A percentile compares a stretch with the other conserved stretches of the same genome.
phyloP scores from a whole-genome alignment of 1,140 invertebrate species.

The Drosophila kepulauana region DNA sequence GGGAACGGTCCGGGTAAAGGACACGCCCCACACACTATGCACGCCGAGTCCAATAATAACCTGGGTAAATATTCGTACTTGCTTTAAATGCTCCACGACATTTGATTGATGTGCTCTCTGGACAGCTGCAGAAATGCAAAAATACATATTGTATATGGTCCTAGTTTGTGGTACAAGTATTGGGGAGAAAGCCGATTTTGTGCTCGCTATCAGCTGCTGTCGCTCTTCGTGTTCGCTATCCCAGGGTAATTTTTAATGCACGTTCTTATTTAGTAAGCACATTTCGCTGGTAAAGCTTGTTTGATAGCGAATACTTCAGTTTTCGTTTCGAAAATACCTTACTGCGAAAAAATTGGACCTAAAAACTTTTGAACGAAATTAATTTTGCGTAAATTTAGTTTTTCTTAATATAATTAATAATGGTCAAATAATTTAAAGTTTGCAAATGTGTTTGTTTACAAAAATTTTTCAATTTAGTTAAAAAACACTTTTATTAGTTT shows the following conservation, averaged over 20 bases:
- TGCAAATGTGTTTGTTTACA: too few relatives aligned
- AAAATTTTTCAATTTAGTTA: too few relatives aligned
- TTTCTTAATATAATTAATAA: too few relatives aligned
- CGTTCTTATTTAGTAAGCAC: conserved; percentile 49
- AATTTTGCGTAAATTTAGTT: too few relatives aligned
- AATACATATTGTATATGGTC: conserved; percentile 21
- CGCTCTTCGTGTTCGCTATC: conserved; percentile 63
- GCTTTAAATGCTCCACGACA: conserved; percentile 69
- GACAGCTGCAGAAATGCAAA: conserved; percentile 73
- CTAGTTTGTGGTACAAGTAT: neutral
- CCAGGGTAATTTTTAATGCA: conserved; percentile 67
- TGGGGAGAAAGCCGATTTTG: conserved; percentile 18
- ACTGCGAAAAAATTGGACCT: neutral
- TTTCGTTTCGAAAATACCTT: neutral
- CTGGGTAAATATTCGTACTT: conserved; percentile 39
- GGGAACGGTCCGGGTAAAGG: conserved; percentile 16
- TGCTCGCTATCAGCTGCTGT: conserved; percentile 56
- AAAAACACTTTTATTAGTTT: too few relatives aligned
- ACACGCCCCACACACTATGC: conserved; percentile 52
- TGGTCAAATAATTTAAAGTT: too few relatives aligned
- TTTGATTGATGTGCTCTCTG: conserved; percentile 72
- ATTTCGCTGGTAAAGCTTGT: conserved; percentile 34
- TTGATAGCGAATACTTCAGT: conserved; percentile 27
- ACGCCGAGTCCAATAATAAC: conserved; percentile 33
- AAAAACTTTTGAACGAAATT: neutral